Evolutionary conservation across 2,113 vertebrate species (phyloP).

Genomic region (Cairina moschata): DNA sequence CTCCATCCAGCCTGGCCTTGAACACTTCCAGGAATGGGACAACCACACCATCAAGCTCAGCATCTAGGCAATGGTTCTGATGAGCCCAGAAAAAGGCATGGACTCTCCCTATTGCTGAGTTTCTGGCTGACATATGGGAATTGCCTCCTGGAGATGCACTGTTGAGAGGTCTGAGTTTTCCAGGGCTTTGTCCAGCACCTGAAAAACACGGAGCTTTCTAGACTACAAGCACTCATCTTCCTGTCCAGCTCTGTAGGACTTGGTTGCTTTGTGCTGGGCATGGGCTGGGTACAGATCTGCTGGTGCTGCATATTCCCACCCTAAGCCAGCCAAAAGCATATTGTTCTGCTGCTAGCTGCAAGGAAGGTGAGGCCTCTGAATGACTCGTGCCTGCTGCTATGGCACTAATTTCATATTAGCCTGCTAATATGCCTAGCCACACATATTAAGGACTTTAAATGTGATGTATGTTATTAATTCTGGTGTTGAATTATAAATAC

Average conservation of each 20-base stretch:
- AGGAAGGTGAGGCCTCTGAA: background rate
- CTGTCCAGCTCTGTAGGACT: background rate
- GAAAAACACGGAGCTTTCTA: background rate
- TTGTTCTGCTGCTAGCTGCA: background rate
- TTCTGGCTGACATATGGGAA: background rate
- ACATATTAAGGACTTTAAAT: conserved; percentile 2
- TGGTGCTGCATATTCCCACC: background rate
- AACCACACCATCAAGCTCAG: too few species aligned
- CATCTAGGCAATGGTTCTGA: background rate
- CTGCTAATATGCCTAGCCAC: conserved; percentile 15
- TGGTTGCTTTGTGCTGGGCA: background rate
- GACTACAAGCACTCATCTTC: background rate
- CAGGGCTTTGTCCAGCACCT: background rate
- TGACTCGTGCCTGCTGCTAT: background rate
- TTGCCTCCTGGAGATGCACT: background rate
- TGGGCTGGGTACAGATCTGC: background rate
- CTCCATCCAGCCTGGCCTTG: too few species aligned
- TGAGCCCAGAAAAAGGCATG: background rate
- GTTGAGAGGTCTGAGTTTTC: background rate
- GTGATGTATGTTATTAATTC: conserved; percentile 15
- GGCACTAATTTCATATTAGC: conserved; percentile 8
- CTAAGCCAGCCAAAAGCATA: background rate
- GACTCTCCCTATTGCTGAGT: background rate
- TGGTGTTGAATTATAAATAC: background rate
- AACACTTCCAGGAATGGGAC: too few species aligned